Base-by-base conservation (phyloP, 2,888 invertebrate species). In the Leptopilina myrica region DNA sequence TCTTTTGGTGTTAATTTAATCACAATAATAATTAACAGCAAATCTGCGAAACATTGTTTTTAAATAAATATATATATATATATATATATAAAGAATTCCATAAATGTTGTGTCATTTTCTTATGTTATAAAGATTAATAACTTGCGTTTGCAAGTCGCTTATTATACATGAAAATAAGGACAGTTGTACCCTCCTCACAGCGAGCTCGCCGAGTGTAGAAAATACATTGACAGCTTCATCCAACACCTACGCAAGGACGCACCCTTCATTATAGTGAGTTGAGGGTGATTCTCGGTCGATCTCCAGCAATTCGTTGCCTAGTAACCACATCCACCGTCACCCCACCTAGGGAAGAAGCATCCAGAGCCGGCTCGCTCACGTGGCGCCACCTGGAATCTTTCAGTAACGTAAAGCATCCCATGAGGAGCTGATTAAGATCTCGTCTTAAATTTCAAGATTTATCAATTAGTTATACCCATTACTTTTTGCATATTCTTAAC, bases 301-400 rank as follows among this genome's bases (percentile, higher is more conserved):
- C 91, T 91, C 89, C 86, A 88, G 87, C 89, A 86, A 88, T 86
- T 85, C 88, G 91, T 91, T 91, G 91, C 91, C 88, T 88, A 83
- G 91, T 90, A 88, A 91, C 91, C 86, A 86, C 87, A 86, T 87
- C 87, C 84, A 81, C 83, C 83, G 76, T 80, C 78, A 79, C 83
- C 85, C 82, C 82, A 80, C 80, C 86, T 86, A 84, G 84, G 85
- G 82, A 85, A 82, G 83, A 82, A 82, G 84, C 84, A 84, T 85
- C 85, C 84, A 84, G 85, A 84, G 86, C 86, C 87, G 88, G 87
- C 84, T 84, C 80, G 87, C 84, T 84, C 80, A 83, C 81, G 87
- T 86, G 86, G 87, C 87, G 87, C 87, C 87, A 86, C 86, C 86
- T 85, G 85, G 83, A 80, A 80, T 80, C 83, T 83, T 85, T 85